Evolutionary conservation across 2,113 vertebrate species (phyloP).

Genomic region (Sphaerodactylus townsendi): DNA sequence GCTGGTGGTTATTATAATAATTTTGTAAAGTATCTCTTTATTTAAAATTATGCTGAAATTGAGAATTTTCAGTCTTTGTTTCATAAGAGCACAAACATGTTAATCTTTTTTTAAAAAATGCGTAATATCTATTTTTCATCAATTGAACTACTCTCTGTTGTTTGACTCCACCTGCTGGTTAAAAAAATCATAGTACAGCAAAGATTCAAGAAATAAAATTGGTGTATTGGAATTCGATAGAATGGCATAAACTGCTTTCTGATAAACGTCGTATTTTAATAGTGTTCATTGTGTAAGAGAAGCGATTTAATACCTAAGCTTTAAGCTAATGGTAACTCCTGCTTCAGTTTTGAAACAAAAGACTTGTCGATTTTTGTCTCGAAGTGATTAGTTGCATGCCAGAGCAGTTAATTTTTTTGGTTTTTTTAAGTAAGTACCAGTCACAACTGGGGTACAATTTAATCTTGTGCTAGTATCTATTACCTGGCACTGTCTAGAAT

Average conservation of each 20-base stretch:
- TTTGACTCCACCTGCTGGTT: slow-evolving; percentile 57
- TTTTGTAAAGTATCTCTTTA: background rate
- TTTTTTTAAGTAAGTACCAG: background rate
- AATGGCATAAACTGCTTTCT: background rate
- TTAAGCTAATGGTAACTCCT: background rate
- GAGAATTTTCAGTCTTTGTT: background rate
- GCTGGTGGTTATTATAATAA: background rate
- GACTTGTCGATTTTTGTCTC: background rate
- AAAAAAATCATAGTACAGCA: slow-evolving; percentile 8
- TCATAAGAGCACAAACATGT: background rate
- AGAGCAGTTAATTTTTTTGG: background rate
- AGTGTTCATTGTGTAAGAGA: background rate
- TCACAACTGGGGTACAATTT: background rate
- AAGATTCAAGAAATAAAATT: background rate
- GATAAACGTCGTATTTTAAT: background rate
- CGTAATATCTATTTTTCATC: background rate
- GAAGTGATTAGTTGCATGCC: background rate
- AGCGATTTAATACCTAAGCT: no score
- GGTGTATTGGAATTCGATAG: background rate
- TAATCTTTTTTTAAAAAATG: background rate
- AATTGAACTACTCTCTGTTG: slow-evolving; percentile 2
- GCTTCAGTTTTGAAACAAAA: background rate
- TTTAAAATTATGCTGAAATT: background rate
- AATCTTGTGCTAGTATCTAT: slow-evolving; percentile 23
- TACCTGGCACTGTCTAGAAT: slow-evolving; percentile 48